Evolutionary conservation across 2,888 invertebrate species (phyloP).

Genomic region (Agonum fuliginosum): DNA sequence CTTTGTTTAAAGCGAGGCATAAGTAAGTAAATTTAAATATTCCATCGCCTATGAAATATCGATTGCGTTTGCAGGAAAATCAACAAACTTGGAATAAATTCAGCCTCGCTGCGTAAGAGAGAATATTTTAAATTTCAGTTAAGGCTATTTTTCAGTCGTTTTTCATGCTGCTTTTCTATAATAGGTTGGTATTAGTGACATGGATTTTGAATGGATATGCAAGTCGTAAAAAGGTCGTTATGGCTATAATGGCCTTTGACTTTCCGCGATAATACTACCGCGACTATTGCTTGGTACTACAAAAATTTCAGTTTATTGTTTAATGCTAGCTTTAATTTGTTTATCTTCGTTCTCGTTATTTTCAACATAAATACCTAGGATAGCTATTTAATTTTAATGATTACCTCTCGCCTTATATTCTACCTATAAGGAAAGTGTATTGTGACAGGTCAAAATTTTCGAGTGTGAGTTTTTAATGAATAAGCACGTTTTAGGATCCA

Average conservation of each 20-base stretch:
- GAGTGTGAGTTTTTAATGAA: too few species aligned
- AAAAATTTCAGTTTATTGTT: too few species aligned
- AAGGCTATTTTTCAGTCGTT: constrained; percentile 1
- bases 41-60: constrained; percentile 43
- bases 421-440: too few species aligned
- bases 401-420: too few species aligned
- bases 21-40: constrained; percentile 49
- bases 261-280: too few species aligned
- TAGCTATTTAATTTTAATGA: too few species aligned
- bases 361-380: too few species aligned
- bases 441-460: too few species aligned
- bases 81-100: constrained; percentile 42
- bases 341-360: too few species aligned
- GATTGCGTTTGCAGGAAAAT: constrained; percentile 27
- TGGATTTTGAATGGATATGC: not conserved
- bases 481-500: too few species aligned
- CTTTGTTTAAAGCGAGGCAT: constrained; percentile 33
- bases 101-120: not conserved
- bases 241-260: constrained; percentile 8
- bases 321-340: too few species aligned
- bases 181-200: not conserved
- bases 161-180: not conserved
- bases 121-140: constrained; percentile 18
- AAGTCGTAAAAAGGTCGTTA: constrained; percentile 22
- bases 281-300: too few species aligned